Conservation (phyloP, 2,888 invertebrate species). For the Oscheius sp. region DNA sequence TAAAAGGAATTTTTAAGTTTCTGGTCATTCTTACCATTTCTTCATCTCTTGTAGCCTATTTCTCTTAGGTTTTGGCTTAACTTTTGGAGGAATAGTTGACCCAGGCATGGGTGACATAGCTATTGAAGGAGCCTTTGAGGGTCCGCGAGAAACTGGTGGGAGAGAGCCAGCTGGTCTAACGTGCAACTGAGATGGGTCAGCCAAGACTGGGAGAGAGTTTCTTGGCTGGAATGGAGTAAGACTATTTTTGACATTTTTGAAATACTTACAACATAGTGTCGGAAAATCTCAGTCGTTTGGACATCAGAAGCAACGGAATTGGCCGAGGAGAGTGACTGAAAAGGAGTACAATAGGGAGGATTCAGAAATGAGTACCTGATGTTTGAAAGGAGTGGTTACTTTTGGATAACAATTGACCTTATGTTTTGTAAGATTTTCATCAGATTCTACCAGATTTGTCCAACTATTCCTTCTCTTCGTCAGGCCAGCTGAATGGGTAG, state of each 20-base stretch:
- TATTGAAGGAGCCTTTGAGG: conserved; percentile 27
- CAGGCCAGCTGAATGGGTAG: conserved; percentile 5
- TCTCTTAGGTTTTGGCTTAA: conserved; percentile 24
- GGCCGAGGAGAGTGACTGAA: conserved; percentile 17
- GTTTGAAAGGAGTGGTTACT: conserved; percentile 29
- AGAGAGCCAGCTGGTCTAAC: conserved; percentile 23
- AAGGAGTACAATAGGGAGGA: background rate
- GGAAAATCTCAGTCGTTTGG: conserved; percentile 7
- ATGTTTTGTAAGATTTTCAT: conserved; percentile 40
- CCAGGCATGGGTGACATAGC: conserved; percentile 22
- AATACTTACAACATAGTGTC: conserved; percentile 9
- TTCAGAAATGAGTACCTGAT: conserved; percentile 6
- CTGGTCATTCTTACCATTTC: conserved; percentile 32
- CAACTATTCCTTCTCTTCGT: conserved; percentile 56
- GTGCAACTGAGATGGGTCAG: conserved; percentile 11
- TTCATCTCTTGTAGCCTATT: conserved; percentile 50
- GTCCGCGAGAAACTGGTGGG: conserved; percentile 1
- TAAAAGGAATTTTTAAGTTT: background rate
- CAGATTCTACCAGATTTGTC: conserved; percentile 57
- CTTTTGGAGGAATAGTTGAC: conserved; percentile 13
- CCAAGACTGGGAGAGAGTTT: conserved; percentile 13
- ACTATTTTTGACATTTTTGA: too few species aligned
- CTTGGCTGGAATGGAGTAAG: conserved; percentile 24
- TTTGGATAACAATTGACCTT: conserved; percentile 45
- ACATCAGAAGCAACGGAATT: conserved; percentile 16